These are phyloP conservation scores for Nysson spinosus DNA, from an alignment of 2,888 invertebrate species.

Conservation along the genomic window DNA sequence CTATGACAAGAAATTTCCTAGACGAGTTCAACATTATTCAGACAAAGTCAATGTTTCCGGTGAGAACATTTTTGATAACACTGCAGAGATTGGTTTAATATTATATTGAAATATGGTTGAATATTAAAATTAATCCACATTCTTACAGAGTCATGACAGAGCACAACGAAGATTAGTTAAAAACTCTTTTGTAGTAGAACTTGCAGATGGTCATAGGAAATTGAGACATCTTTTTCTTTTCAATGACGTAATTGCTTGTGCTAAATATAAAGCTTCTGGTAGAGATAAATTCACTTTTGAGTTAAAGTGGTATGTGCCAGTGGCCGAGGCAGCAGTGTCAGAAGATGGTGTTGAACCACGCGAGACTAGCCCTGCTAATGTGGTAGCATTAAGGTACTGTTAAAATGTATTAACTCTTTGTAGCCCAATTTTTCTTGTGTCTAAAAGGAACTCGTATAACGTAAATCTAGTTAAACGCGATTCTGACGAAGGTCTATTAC, in stretches of 20 bases:
- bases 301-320: constrained; percentile 94
- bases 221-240: constrained; percentile 95
- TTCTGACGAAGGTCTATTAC: too few species aligned
- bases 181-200: constrained; percentile 96
- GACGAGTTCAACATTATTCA: constrained; percentile 94
- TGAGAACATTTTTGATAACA: constrained; percentile 74
- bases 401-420: constrained; percentile 2
- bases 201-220: constrained; percentile 92
- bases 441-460: too few species aligned
- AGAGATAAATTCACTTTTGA: constrained; percentile 94
- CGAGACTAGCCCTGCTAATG: constrained; percentile 89
- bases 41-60: constrained; percentile 89
- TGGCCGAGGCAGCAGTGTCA: constrained; percentile 88
- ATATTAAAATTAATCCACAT: not conserved
- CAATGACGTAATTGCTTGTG: constrained; percentile 96
- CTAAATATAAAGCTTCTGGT: constrained; percentile 93
- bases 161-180: constrained; percentile 93
- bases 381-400: constrained; percentile 84
- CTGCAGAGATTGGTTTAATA: not conserved
- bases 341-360: constrained; percentile 84
- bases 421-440: not conserved
- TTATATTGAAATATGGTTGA: not conserved
- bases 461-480: too few species aligned
- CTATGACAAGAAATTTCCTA: constrained; percentile 92
- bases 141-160: constrained; percentile 84